These are phyloP conservation scores for Sebastes goodei DNA, from an alignment of 2,797 vertebrate species.

Conservation along the genomic window DNA sequence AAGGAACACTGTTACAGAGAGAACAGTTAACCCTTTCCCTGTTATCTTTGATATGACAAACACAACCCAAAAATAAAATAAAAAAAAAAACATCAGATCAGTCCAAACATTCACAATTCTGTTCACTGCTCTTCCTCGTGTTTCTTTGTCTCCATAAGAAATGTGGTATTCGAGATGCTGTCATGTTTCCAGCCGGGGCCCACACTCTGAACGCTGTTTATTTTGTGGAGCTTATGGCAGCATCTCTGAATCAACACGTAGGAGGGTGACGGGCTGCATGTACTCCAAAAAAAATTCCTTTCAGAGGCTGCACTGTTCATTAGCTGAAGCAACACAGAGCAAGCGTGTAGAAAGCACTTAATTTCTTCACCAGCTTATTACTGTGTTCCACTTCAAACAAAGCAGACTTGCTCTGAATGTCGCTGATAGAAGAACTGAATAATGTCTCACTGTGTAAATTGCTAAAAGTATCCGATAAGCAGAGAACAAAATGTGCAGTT, in stretches of 20 bases:
- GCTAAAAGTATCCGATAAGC: conserved; percentile 1
- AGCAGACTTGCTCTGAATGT: conserved; percentile 2
- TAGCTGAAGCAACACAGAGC: conserved; percentile 49
- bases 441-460: conserved; percentile 3
- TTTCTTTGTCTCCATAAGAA: conserved; percentile 45
- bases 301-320: conserved; percentile 57
- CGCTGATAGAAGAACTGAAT: conserved; percentile 4
- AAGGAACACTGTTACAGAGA: conserved; percentile 2
- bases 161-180: conserved; percentile 57
- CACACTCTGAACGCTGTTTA: conserved; percentile 68
- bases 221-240: conserved; percentile 70
- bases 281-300: conserved; percentile 58
- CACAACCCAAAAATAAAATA: neutral
- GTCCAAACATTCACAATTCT: conserved; percentile 4
- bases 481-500: neutral
- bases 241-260: conserved; percentile 73
- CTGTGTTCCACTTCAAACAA: conserved; percentile 37
- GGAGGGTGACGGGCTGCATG: conserved; percentile 71
- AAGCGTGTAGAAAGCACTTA: conserved; percentile 18
- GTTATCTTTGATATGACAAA: conserved; percentile 32
- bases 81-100: conserved; percentile 8
- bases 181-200: conserved; percentile 71
- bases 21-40: conserved; percentile 12
- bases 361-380: conserved; percentile 11
- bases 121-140: conserved; percentile 8